phyloP scores from a whole-genome alignment of 2,113 vertebrate genomes.

The Ceyx melanurus region DNA sequence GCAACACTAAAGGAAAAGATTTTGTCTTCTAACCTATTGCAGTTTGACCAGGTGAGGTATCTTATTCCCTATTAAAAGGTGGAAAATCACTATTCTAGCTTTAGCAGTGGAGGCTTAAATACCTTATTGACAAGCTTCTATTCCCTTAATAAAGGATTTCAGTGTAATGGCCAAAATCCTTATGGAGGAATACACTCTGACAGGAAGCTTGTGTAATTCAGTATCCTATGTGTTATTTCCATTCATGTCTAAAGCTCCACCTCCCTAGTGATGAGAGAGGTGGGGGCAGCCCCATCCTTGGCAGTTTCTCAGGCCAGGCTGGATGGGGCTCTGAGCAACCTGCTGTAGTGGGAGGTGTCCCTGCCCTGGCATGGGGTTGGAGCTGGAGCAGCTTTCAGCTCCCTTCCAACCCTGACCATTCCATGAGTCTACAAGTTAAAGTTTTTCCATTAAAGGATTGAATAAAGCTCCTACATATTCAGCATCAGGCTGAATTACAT shows the following conservation, averaged over 20 bases:
- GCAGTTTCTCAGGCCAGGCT: too few relatives aligned
- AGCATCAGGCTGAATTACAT: not conserved
- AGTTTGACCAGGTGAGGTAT: not conserved
- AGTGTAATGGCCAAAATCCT: slow-evolving; percentile 8
- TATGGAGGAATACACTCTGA: not conserved
- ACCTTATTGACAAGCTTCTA: slow-evolving; percentile 43
- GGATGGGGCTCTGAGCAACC: too few relatives aligned
- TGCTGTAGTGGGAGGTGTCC: too few relatives aligned
- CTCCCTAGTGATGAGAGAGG: not conserved
- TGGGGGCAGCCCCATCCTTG: too few relatives aligned
- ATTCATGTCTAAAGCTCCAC: not conserved
- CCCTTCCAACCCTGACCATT: too few relatives aligned
- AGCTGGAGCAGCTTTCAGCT: too few relatives aligned
- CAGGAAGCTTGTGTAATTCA: slow-evolving; percentile 5
- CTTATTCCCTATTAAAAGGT: not conserved
- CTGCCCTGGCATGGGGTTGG: too few relatives aligned
- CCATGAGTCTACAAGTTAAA: not conserved
- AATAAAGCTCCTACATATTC: not conserved
- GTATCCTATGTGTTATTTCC: slow-evolving; percentile 13
- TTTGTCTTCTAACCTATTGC: not conserved
- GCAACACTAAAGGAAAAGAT: not conserved
- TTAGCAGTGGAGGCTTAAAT: slow-evolving; percentile 7
- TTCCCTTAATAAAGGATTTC: slow-evolving; percentile 17
- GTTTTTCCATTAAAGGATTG: not conserved
- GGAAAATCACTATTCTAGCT: not conserved